Percentiles rank a stretch among this genome's conserved stretches.
phyloP scores from a whole-genome alignment of 1,140 invertebrate species.

The Tetramorium simillimum region DNA sequence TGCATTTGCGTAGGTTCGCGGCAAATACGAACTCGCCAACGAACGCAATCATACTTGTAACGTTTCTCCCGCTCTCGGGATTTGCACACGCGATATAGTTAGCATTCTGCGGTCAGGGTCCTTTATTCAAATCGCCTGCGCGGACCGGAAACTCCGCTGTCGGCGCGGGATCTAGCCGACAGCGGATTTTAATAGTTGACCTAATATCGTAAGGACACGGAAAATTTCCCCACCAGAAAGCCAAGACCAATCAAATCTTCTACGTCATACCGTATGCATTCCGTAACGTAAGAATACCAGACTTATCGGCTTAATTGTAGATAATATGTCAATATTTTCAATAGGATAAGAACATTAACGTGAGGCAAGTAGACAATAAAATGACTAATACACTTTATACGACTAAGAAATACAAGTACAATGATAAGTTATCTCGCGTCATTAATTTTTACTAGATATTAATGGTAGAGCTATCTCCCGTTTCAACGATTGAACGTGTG shows the following conservation, averaged over 20 bases:
- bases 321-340: neutral
- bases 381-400: neutral
- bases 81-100: constrained; percentile 81
- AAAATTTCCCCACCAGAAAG: neutral
- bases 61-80: constrained; percentile 64
- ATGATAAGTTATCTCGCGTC: constrained; percentile 30
- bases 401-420: neutral
- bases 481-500: neutral
- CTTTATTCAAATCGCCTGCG: constrained; percentile 74
- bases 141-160: constrained; percentile 53
- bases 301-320: constrained; percentile 16
- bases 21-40: constrained; percentile 75
- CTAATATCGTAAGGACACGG: constrained; percentile 13
- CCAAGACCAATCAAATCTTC: neutral
- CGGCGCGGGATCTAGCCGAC: constrained; percentile 67
- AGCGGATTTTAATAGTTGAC: constrained; percentile 38
- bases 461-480: constrained; percentile 17
- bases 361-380: neutral
- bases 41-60: constrained; percentile 74
- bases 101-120: constrained; percentile 74
- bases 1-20: constrained; percentile 77
- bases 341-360: neutral
- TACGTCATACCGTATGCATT: neutral
- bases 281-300: neutral
- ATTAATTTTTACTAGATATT: constrained; percentile 31